Base-by-base conservation (phyloP, 2,113 vertebrate genomes). In the Amblyopsis rosae region DNA sequence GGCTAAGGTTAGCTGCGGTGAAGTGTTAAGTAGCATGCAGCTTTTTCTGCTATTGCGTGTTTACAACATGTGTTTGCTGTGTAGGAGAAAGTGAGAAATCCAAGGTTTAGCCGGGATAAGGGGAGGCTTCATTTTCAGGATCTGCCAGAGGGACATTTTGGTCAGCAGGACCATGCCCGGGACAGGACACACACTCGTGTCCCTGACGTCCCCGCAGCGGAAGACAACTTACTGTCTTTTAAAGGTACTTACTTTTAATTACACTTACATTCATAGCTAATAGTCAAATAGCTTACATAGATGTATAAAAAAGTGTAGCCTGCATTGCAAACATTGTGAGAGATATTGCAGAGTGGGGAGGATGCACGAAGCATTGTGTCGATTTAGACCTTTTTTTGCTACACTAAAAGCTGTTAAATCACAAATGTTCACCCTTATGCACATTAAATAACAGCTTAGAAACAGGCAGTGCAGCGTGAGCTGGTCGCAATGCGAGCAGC, bases 101-200 rank as follows among this genome's bases (percentile, higher is more conserved):
- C 92, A 3, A 94, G 91, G 78, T 93, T 92, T 59, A 81, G 91
- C 35, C 90, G 89, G 72, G 93, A 95, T 8, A 95, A 93, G 79
- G 88, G 92, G 85, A 90, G 86, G 59, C 82, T 75, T 75, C 94
- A 82, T 53, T 88, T 75, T 75, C 90, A 82, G 80, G 93, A 95
- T 75, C 90, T 91, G 65, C 86, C 88, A 59, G 86, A 90, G 6
- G 65, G 35, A 12, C 75, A 58, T 9, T 19, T 50, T 3, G 51
- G 4, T 80, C 85, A 65, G 82, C 90, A 57, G 82, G 83, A 82
- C 82, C 89, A 66, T 12, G 26, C 70, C 82, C 61, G 82, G 86
- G 91, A 91, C 47, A 91, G 77, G 56, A 93, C 89, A 49, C 93
- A 92, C 16, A 88, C 86, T n/a, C 84, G 80, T 56, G 80, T 41